phyloP scores from a whole-genome alignment of 2,797 vertebrate species.

The Antennarius maculatus region DNA sequence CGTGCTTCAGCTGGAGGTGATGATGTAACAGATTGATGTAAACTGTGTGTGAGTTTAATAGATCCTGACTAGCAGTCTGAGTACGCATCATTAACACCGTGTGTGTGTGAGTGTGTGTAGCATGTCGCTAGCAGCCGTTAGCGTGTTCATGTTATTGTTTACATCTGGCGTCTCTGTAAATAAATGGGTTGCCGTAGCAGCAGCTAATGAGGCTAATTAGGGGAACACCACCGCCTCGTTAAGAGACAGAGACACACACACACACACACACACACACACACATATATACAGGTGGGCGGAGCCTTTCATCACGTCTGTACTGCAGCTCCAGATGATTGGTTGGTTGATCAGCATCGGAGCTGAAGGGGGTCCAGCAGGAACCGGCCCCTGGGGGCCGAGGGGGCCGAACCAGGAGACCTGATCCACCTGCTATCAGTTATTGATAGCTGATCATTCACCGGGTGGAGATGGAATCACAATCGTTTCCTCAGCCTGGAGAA shows the following conservation, averaged over 20 bases:
- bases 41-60: not conserved
- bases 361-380: too few species aligned
- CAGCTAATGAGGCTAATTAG: conserved; percentile 65
- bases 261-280: not conserved
- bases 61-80: not conserved
- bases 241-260: conserved; percentile 11
- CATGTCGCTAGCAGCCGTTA: conserved; percentile 49
- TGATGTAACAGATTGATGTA: not conserved
- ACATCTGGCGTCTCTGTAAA: conserved; percentile 47
- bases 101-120: conserved; percentile 20
- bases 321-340: too few species aligned
- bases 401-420: too few species aligned
- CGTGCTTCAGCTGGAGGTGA: too few species aligned
- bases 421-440: too few species aligned
- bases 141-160: conserved; percentile 46
- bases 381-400: too few species aligned
- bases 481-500: too few species aligned
- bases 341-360: not conserved
- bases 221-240: conserved; percentile 21
- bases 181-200: conserved; percentile 36
- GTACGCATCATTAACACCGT: not conserved
- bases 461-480: too few species aligned
- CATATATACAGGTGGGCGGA: not conserved
- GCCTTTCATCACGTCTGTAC: too few species aligned
- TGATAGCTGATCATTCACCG: too few species aligned